Conservation (phyloP, 2,113 vertebrate genomes). For the Prunella fulvescens region DNA sequence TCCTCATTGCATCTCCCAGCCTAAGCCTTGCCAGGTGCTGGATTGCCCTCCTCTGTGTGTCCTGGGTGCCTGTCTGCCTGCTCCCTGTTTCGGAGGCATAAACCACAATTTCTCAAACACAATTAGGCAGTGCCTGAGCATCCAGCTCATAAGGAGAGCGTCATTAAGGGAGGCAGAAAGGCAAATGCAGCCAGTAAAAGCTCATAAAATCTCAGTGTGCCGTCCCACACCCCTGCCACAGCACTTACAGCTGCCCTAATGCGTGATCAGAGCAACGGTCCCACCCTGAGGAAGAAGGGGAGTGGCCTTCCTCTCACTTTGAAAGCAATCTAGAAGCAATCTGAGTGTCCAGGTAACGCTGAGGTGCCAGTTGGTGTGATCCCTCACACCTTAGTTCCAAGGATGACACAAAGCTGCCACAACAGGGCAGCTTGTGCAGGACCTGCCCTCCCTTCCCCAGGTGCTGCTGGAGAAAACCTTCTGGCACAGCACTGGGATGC, state of each 20-base stretch:
- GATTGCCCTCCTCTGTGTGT: background rate
- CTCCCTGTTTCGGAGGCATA: background rate
- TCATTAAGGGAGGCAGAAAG: background rate
- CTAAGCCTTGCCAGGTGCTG: background rate
- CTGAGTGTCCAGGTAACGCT: background rate
- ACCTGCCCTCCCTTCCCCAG: background rate
- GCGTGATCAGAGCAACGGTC: rapidly evolving
- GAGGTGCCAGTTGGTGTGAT: background rate
- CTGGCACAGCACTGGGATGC: background rate
- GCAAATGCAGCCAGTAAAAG: background rate
- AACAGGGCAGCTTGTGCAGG: background rate
- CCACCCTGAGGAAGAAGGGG: background rate
- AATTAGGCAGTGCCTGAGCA: background rate
- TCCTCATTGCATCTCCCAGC: background rate
- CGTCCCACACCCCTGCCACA: background rate
- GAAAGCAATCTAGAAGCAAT: background rate
- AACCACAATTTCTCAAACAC: background rate
- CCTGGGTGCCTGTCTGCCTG: background rate
- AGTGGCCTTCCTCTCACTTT: background rate
- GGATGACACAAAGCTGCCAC: background rate
- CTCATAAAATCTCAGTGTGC: background rate
- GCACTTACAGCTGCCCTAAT: background rate
- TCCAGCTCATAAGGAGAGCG: background rate
- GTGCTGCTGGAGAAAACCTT: background rate
- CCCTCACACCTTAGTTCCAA: background rate